A percentile compares a stretch with the other conserved stretches of the same genome.
These are phyloP conservation scores for Cherax destructor DNA, from an alignment of 1,140 invertebrate genomes.

Conservation along the genomic window DNA sequence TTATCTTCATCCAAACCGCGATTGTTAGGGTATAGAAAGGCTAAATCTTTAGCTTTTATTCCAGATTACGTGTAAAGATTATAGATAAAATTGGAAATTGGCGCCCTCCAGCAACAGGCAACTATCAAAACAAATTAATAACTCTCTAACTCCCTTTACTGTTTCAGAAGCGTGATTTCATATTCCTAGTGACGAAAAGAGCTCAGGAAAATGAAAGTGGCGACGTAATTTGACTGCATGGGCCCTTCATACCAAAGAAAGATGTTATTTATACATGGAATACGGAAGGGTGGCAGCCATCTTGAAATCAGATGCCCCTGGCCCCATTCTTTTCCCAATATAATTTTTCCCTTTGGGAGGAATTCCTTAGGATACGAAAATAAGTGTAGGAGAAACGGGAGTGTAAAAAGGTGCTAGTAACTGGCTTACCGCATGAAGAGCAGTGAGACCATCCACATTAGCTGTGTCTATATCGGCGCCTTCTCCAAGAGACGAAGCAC, in stretches of 20 bases:
- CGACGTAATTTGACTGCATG: background rate
- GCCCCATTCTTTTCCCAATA: slow-evolving; percentile 67
- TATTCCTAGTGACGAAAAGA: background rate
- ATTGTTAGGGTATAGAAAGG: no score
- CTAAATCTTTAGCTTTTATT: background rate
- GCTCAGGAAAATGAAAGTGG: background rate
- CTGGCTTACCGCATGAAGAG: slow-evolving; percentile 78
- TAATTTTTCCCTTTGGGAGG: slow-evolving; percentile 16
- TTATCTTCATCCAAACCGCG: no score
- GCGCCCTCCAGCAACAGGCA: slow-evolving; percentile 39
- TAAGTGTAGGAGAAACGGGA: background rate
- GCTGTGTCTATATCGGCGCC: slow-evolving; percentile 79
- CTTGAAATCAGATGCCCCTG: slow-evolving; percentile 71
- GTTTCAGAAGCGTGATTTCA: background rate
- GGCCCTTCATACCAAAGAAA: slow-evolving; percentile 9
- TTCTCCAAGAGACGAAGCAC: slow-evolving; percentile 76
- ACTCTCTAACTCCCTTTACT: background rate
- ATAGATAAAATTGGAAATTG: slow-evolving; percentile 19
- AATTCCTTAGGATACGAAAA: slow-evolving; percentile 72
- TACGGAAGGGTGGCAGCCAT: slow-evolving; percentile 68
- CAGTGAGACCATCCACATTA: slow-evolving; percentile 79
- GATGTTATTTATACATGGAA: slow-evolving; percentile 58
- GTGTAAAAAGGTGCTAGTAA: background rate
- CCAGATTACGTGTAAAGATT: background rate
- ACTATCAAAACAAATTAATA: background rate